phyloP scores from a whole-genome alignment of 2,888 invertebrate species.

The Seira sanloemensis region DNA sequence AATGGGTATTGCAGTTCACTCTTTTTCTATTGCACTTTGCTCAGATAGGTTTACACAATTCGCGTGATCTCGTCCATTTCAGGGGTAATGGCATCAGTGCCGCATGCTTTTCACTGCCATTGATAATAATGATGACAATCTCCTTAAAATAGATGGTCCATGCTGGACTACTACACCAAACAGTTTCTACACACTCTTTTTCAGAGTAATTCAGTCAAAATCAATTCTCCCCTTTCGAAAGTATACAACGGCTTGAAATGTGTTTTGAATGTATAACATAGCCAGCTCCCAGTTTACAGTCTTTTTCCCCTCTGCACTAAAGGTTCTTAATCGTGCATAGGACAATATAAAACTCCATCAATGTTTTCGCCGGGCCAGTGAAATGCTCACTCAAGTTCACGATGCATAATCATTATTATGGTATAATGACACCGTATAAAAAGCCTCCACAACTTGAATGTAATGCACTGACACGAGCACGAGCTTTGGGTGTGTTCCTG shows the following conservation, averaged over 20 bases:
- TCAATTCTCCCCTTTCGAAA: too few relatives aligned
- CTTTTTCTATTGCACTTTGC: neutral
- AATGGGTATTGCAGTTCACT: conserved; percentile 29
- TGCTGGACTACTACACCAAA: conserved; percentile 31
- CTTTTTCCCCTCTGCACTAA: neutral
- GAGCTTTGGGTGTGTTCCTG: conserved; percentile 47
- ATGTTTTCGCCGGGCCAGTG: neutral
- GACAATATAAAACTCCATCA: neutral
- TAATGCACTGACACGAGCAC: conserved; percentile 47
- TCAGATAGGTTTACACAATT: conserved; percentile 20
- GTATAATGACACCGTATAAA: conserved; percentile 38
- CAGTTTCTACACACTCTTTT: neutral
- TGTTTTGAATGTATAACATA: too few relatives aligned
- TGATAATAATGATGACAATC: conserved; percentile 12
- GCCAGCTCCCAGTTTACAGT: too few relatives aligned
- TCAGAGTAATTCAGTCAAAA: neutral
- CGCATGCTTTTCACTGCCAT: neutral
- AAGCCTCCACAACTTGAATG: neutral
- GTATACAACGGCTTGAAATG: too few relatives aligned
- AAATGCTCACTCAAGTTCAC: conserved; percentile 40
- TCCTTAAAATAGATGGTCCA: neutral
- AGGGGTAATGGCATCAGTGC: neutral
- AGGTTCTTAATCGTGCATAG: neutral
- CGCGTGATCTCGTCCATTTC: conserved; percentile 41
- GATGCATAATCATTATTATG: conserved; percentile 45